Percentiles rank a stretch among this genome's conserved stretches.
phyloP scores from a whole-genome alignment of 2,113 vertebrate species.

The Alligator mississippiensis region DNA sequence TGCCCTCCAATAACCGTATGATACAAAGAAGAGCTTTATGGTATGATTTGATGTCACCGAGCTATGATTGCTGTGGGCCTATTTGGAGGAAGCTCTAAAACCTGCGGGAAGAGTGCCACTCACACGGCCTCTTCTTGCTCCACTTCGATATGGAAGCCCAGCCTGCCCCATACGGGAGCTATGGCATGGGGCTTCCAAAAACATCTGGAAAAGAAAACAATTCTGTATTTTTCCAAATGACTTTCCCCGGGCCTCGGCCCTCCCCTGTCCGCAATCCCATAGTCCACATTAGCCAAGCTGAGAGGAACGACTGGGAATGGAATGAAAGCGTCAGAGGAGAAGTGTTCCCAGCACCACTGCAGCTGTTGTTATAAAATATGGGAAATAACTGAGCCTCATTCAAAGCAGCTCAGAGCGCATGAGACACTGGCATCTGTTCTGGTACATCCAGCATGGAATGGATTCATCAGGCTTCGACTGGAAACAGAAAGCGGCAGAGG shows the following conservation, averaged over 20 bases:
- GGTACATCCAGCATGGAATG: neutral
- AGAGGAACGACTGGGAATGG: neutral
- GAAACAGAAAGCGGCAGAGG: neutral
- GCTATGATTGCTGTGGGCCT: neutral
- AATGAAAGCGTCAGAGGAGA: neutral
- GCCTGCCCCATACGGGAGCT: neutral
- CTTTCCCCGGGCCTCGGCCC: neutral
- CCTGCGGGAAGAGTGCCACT: neutral
- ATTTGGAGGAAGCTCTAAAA: rapidly evolving
- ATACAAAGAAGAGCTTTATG: neutral
- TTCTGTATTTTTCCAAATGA: neutral
- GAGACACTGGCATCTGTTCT: neutral
- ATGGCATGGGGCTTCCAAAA: slow-evolving; percentile 22
- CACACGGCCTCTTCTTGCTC: neutral
- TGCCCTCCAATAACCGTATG: neutral
- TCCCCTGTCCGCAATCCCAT: rapidly evolving
- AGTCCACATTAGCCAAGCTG: neutral
- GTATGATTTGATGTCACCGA: neutral
- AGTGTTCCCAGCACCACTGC: slow-evolving; percentile 17
- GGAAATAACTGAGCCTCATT: neutral
- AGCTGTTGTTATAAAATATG: neutral
- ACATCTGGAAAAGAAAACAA: slow-evolving; percentile 54
- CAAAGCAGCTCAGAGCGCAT: neutral
- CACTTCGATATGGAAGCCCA: neutral
- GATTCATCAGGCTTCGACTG: rapidly evolving